phyloP scores from a whole-genome alignment of 2,888 invertebrate genomes.

The Crepidodera aurea region DNA sequence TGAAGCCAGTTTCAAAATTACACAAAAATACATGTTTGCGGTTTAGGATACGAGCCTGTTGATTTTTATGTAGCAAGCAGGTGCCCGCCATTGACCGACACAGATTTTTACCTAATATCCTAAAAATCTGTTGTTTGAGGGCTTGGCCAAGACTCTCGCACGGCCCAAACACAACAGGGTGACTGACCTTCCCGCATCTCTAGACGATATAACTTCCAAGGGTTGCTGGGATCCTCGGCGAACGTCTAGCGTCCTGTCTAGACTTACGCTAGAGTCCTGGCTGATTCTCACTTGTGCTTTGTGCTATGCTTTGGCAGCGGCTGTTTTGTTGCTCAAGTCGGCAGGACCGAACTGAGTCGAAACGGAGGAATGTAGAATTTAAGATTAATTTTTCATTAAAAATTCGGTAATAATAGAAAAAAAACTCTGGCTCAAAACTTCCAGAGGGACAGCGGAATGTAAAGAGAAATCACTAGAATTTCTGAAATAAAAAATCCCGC shows the following conservation, averaged over 20 bases:
- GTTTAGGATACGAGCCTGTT: too few species aligned
- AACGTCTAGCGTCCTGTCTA: conserved; percentile 42
- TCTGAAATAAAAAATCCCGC: too few species aligned
- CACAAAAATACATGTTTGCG: too few species aligned
- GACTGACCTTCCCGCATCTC: conserved; percentile 29
- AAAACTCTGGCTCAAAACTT: too few species aligned
- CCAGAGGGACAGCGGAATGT: too few species aligned
- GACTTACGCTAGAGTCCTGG: conserved; percentile 24
- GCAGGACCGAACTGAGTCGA: too few species aligned
- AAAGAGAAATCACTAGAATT: too few species aligned
- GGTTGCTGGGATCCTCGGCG: conserved; percentile 34
- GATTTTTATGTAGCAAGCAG: neutral
- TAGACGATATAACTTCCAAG: conserved; percentile 35
- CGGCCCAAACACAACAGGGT: conserved; percentile 10
- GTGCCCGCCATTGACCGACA: neutral
- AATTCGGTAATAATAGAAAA: too few species aligned
- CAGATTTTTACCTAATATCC: conserved; percentile 19
- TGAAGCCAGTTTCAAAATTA: too few species aligned
- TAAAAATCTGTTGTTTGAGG: neutral
- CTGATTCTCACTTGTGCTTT: neutral
- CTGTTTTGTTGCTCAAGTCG: too few species aligned
- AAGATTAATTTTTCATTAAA: too few species aligned
- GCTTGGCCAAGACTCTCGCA: neutral
- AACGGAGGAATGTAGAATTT: too few species aligned
- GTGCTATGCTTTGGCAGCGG: neutral